These are phyloP conservation scores for Microctenopoma lineatum DNA, from an alignment of 2,797 vertebrate genomes.

Conservation along the genomic window DNA sequence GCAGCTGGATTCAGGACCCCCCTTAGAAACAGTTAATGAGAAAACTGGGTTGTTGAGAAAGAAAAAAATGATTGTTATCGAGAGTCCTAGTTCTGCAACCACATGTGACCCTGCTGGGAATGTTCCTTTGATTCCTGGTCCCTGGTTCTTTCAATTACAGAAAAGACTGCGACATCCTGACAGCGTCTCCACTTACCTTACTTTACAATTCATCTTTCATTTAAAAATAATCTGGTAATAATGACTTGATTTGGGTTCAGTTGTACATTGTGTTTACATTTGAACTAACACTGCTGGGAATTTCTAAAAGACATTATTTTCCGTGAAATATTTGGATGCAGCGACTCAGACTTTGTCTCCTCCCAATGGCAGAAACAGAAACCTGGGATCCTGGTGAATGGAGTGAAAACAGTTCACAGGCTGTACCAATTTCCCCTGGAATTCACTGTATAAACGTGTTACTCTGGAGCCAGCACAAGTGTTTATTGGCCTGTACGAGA, in stretches of 20 bases:
- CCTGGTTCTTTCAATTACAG: background rate
- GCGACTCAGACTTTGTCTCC: background rate
- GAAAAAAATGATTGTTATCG: slow-evolving; percentile 7
- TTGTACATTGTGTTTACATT: too few relatives aligned
- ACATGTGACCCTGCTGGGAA: slow-evolving; percentile 15
- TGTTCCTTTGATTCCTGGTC: slow-evolving; percentile 5
- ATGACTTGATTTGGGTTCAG: too few relatives aligned
- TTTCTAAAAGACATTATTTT: too few relatives aligned
- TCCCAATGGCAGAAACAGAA: background rate
- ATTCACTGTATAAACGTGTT: too few relatives aligned
- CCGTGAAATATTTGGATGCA: too few relatives aligned
- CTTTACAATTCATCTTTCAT: too few relatives aligned
- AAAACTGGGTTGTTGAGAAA: background rate
- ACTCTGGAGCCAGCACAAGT: too few relatives aligned
- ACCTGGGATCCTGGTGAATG: background rate
- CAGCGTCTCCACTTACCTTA: too few relatives aligned
- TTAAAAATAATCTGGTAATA: too few relatives aligned
- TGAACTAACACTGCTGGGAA: too few relatives aligned
- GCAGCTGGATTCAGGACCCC: slow-evolving; percentile 1
- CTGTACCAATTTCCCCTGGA: background rate
- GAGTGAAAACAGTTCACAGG: background rate
- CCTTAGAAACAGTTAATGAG: slow-evolving; percentile 15
- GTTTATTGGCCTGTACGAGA: too few relatives aligned
- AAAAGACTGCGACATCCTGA: too few relatives aligned
- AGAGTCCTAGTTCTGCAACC: slow-evolving; percentile 3